Evolutionary conservation across 2,888 invertebrate species (phyloP).

Genomic region (Portevinia maculata): DNA sequence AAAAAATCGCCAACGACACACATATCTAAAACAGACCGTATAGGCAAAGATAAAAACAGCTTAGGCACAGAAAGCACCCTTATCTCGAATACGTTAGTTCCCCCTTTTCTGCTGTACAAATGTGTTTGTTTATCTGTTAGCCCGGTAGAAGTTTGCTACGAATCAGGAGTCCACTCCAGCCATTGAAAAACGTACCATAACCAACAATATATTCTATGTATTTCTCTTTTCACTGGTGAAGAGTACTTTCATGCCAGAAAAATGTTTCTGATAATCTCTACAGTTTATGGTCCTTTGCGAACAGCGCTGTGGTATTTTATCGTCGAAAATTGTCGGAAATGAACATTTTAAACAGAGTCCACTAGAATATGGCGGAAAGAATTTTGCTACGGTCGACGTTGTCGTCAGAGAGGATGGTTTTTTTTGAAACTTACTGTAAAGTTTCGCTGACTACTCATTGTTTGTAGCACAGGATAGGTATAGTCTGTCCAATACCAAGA

Average conservation of each 20-base stretch:
- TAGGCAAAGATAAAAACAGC: constrained; percentile 56
- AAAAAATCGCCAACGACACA: constrained; percentile 7
- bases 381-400: constrained; percentile 37
- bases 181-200: constrained; percentile 39
- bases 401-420: constrained; percentile 33
- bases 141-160: constrained; percentile 54
- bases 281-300: constrained; percentile 63
- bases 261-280: constrained; percentile 64
- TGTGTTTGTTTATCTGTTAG: constrained; percentile 63
- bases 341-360: constrained; percentile 61
- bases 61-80: constrained; percentile 52
- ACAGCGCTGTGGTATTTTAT: constrained; percentile 61
- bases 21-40: constrained; percentile 4
- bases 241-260: constrained; percentile 68
- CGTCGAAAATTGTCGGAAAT: constrained; percentile 60
- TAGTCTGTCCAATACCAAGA: no score
- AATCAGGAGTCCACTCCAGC: constrained; percentile 64
- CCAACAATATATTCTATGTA: constrained; percentile 50
- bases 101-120: constrained; percentile 51
- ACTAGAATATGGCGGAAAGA: constrained; percentile 44
- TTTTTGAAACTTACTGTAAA: constrained; percentile 40
- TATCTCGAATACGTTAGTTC: constrained; percentile 51
- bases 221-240: constrained; percentile 56
- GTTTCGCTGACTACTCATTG: constrained; percentile 27
- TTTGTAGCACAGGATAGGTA: constrained; percentile 5